Percentiles rank a stretch among this genome's conserved stretches.
phyloP scores from a whole-genome alignment of 1,140 invertebrate species.

The Drosophila baimaii region DNA sequence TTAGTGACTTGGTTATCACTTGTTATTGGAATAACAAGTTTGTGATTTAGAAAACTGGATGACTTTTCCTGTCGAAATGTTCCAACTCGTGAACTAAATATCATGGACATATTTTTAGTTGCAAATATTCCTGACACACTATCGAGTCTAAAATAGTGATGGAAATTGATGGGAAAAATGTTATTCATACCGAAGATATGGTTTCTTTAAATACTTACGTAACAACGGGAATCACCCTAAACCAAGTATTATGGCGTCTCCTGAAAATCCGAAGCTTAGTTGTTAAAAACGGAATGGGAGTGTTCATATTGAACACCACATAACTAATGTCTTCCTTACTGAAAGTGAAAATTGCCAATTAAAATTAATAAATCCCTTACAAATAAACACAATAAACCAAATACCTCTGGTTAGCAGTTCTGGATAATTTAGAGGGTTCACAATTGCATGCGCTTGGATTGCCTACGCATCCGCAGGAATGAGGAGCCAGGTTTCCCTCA shows the following conservation, averaged over 20 bases:
- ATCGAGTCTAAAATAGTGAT: constrained; percentile 40
- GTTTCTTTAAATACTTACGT: constrained; percentile 19
- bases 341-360: neutral
- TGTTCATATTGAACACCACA: constrained; percentile 40
- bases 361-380: neutral
- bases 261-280: constrained; percentile 50
- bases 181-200: too few relatives aligned
- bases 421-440: constrained; percentile 11
- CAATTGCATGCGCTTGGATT: constrained; percentile 36
- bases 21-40: constrained; percentile 27
- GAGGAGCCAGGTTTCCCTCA: constrained; percentile 1
- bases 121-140: constrained; percentile 57
- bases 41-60: constrained; percentile 16
- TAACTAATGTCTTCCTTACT: constrained; percentile 22
- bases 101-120: constrained; percentile 44
- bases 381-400: neutral
- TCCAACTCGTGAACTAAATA: constrained; percentile 42
- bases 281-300: constrained; percentile 41
- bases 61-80: constrained; percentile 30
- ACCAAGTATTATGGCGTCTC: constrained; percentile 57
- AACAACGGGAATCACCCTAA: constrained; percentile 49
- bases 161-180: too few relatives aligned
- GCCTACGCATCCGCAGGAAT: constrained; percentile 32
- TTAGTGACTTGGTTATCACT: neutral
- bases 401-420: constrained; percentile 1